phyloP scores from a whole-genome alignment of 2,113 vertebrate genomes.

The Microtus ochrogaster region DNA sequence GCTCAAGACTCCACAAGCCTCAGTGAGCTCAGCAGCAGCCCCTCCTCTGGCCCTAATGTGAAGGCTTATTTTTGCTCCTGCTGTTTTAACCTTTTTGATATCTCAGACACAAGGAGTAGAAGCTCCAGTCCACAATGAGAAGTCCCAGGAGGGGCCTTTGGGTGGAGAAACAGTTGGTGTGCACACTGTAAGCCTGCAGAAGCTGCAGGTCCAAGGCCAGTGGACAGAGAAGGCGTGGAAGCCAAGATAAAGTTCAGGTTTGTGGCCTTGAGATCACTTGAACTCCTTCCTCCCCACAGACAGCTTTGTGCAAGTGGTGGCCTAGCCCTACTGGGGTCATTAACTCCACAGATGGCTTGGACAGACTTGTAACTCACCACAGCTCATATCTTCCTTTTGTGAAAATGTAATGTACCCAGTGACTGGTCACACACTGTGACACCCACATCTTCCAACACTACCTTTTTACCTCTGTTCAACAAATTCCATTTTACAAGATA shows the following conservation, averaged over 20 bases:
- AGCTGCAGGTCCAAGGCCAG: too few relatives aligned
- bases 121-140: background rate
- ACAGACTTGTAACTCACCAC: background rate
- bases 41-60: background rate
- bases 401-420: fast-evolving
- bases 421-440: background rate
- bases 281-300: background rate
- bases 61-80: background rate
- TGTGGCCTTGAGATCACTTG: background rate
- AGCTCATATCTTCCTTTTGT: background rate
- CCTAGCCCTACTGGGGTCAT: background rate
- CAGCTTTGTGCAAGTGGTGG: background rate
- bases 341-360: background rate
- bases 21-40: background rate
- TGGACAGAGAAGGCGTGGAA: background rate
- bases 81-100: background rate
- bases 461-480: background rate
- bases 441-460: background rate
- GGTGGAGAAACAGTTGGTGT: background rate
- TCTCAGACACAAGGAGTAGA: background rate
- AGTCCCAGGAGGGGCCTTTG: too few relatives aligned
- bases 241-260: background rate
- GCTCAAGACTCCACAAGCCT: background rate
- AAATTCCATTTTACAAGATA: background rate
- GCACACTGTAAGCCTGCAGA: background rate